phyloP scores from a whole-genome alignment of 2,113 vertebrate species.

The Butorides virescens region DNA sequence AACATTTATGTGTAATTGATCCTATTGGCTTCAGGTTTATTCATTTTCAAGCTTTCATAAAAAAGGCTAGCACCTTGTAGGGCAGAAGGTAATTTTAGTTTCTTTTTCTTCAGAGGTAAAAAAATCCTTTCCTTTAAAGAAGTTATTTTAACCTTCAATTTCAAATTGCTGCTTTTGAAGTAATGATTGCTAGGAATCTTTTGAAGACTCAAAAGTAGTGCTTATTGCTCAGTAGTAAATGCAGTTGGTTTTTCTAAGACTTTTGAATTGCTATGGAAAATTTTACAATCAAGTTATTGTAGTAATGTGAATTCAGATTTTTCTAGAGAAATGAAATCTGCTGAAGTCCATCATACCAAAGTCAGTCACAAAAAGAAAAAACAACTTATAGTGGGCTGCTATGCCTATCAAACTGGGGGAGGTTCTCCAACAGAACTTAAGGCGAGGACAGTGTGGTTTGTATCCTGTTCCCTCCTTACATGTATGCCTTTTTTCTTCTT shows the following conservation, averaged over 20 bases:
- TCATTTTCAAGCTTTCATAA: background rate
- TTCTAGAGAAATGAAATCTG: background rate
- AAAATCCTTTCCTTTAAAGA: background rate
- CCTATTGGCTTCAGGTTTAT: background rate
- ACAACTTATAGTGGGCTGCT: background rate
- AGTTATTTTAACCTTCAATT: background rate
- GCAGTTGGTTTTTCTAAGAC: background rate
- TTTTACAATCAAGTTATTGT: background rate
- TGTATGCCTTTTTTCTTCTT: background rate
- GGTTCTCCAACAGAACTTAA: background rate
- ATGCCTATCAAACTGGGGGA: background rate
- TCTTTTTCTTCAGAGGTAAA: background rate
- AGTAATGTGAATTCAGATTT: background rate
- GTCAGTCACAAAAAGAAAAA: background rate
- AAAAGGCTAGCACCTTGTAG: background rate
- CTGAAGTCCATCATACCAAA: background rate
- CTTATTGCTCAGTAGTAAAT: background rate
- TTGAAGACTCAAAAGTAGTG: background rate
- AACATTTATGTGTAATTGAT: background rate
- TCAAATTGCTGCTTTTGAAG: background rate
- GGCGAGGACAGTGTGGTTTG: background rate
- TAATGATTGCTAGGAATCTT: background rate
- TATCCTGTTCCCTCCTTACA: background rate
- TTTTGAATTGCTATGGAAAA: background rate
- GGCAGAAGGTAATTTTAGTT: background rate